Percentiles rank a stretch among this genome's conserved stretches.
Conservation (phyloP, 2,113 vertebrate genomes). For the Tapirus terrestris region DNA sequence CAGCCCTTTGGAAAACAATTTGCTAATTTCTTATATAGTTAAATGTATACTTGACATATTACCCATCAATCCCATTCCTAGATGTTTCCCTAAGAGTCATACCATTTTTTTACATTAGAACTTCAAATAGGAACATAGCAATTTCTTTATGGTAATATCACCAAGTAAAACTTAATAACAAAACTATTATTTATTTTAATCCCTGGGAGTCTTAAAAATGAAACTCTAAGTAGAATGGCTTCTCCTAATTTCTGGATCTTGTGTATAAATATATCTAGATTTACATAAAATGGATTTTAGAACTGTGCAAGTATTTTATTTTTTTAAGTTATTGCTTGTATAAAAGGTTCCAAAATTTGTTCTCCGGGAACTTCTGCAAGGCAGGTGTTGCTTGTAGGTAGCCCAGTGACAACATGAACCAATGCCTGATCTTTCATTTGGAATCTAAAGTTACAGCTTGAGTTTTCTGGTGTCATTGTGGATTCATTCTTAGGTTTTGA, state of each 20-base stretch:
- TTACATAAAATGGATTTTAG: conserved; percentile 33
- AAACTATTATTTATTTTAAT: neutral
- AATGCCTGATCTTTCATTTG: neutral
- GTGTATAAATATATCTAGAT: neutral
- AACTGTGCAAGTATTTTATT: neutral
- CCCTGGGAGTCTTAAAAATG: neutral
- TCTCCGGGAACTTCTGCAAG: neutral
- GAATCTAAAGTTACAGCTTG: neutral
- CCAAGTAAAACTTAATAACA: neutral
- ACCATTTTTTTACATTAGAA: conserved; percentile 29
- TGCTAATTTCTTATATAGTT: neutral
- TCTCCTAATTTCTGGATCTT: neutral
- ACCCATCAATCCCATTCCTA: neutral
- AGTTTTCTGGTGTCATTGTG: conserved; percentile 15
- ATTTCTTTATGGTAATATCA: neutral
- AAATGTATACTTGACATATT: neutral
- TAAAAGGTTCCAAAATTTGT: neutral
- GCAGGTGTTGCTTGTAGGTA: neutral
- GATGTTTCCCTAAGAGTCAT: neutral
- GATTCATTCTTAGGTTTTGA: neutral
- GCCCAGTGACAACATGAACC: neutral
- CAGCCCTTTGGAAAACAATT: neutral
- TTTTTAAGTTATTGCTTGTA: neutral
- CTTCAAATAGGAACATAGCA: neutral
- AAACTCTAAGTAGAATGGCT: neutral